Base-by-base conservation (phyloP, 2,797 vertebrate species). In the Podargus strigoides region DNA sequence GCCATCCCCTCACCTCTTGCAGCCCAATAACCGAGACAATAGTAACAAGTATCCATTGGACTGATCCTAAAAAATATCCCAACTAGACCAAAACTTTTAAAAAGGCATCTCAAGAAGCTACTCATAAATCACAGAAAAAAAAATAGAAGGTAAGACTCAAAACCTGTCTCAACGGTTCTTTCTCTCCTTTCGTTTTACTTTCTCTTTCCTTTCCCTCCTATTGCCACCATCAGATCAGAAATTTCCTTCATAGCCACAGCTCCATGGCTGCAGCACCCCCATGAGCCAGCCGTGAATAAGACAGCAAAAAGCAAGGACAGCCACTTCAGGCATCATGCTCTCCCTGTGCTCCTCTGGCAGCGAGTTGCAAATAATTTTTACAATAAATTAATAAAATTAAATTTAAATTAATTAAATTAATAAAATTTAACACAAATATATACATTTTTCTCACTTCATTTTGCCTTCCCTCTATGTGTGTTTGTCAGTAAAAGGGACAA, bases 251-350 rank as follows among this genome's bases (percentile, higher is more conserved):
- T 2, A 11, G 55, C n/a, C 64, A 5, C 63, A 92, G 36, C 6
- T 23, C 18, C 81, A 17, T 32, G 75, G 4, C 37, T 85, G 91
- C 60, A 96, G 93, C 87, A 41, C 87, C 93, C 82, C 94, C 93
- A 26, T 26, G 91, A 94, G 91, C 49, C 76, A n/a, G 14, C 2
- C 1, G 12, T 0, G 59, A 39, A 13, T 12, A 87, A 77, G 34
- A 12, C 91, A 94, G 55, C 20, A 4, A 21, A 47, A 5, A 42
- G 24, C 50, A 34, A 6, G 1, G 34, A 10, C 11, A 41, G 26
- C 26, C 1, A 2, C 22, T 10, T 15, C 41, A 47, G 36, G 23
- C n/a, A 28, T 36, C 3, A 0, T 1, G 41, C 15, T 49, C 90
- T 49, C n/a, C n/a, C 44, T 21, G 5, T 11, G 15, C 19, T 49